Evolutionary conservation across 2,888 invertebrate genomes (phyloP), one percentile per base, ranked within the genome.

Genomic region (Carabus problematicus): DNA sequence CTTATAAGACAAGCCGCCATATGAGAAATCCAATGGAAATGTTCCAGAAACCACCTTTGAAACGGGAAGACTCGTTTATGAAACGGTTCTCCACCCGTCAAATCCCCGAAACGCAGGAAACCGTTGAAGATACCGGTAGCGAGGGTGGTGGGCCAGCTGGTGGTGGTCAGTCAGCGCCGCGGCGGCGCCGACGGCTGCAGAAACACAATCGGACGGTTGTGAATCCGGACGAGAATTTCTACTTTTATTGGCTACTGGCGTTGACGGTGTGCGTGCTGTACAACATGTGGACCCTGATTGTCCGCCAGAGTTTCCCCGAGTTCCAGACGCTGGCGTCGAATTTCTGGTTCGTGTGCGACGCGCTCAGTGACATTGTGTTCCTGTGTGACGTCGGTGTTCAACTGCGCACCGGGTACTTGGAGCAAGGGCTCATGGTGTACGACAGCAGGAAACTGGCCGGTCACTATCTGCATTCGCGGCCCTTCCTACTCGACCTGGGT

Each of bases 251-350:
- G 97, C 84, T 97, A 75, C 91, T 94, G 86, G 82, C 95, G 72
- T 87, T 96, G 75, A 95, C 97, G 58, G 82, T 90, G 73, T 94
- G 95, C 80, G 94, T 97, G 75, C 87, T 97, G 71, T 97, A 97
- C 84, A 97, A 97, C 84, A 86, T 96, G 74, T 97, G 97, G 97
- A 94, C 97, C 40, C 86, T 95, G 72, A 97, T 97, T 76, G 97
- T 96, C 54, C 87, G 97, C 64, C 95, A 97, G 82, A 96, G 96
- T 79, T 93, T 97, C 81, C 94, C 95, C 18, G 97, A 97, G 80
- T 86, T 97, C 72, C 93, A 93, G 86, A 76, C 74, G 75, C 83
- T 90, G 82, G 88, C 89, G 74, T 88, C 91, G 73, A 86, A 84
- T 74, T 89, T 90, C 80, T 95, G 95, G 95, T 82, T 92, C 76